Conservation (phyloP, 2,888 invertebrate species). For the Ectemnius lituratus region DNA sequence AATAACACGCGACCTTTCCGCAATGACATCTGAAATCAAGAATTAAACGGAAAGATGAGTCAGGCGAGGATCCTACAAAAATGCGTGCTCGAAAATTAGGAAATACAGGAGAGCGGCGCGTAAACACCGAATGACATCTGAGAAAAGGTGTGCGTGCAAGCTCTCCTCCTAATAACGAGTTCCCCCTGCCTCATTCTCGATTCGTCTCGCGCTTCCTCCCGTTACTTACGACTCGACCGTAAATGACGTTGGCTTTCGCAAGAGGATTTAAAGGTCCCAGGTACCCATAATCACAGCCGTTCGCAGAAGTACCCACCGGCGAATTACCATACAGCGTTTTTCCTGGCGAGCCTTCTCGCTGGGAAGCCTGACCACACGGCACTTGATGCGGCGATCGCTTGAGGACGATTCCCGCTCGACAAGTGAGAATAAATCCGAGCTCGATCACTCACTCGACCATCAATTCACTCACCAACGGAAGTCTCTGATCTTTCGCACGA, state of each 20-base stretch:
- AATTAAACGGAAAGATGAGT: conserved; percentile 31
- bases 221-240: conserved; percentile 61
- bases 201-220: conserved; percentile 64
- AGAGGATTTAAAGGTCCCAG: conserved; percentile 64
- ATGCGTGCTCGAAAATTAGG: no score
- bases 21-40: conserved; percentile 23
- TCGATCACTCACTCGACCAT: no score
- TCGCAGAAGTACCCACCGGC: conserved; percentile 45
- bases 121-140: no score
- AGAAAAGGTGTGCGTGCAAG: no score
- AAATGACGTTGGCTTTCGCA: conserved; percentile 61
- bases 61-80: neutral
- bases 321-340: conserved; percentile 52
- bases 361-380: neutral
- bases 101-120: no score
- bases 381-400: neutral
- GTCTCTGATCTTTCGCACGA: no score
- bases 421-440: no score
- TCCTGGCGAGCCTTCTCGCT: conserved; percentile 21
- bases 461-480: no score
- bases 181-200: conserved; percentile 60
- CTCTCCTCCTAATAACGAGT: conserved; percentile 53
- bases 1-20: conserved; percentile 28
- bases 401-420: neutral
- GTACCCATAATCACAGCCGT: conserved; percentile 58